These are phyloP conservation scores for Amiota minor DNA, from an alignment of 2,888 invertebrate species.

Conservation along the genomic window DNA sequence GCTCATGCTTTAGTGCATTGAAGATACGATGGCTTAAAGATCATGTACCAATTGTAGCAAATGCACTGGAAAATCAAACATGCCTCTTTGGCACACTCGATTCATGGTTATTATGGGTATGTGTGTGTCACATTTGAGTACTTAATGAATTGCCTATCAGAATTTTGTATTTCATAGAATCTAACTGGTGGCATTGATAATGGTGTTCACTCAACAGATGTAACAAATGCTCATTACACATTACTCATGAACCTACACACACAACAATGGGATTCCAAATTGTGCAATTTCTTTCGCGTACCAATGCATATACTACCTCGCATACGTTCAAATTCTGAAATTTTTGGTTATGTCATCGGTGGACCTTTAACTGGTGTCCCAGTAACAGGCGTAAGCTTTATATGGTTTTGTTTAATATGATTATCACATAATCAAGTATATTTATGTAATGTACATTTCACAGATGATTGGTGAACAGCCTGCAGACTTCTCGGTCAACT, in stretches of 20 bases:
- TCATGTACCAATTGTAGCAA: slow-evolving; percentile 83
- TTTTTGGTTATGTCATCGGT: slow-evolving; percentile 86
- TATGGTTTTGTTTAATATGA: not conserved
- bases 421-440: not conserved
- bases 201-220: slow-evolving; percentile 91
- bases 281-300: slow-evolving; percentile 92
- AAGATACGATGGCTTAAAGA: slow-evolving; percentile 95
- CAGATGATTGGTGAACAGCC: slow-evolving; percentile 97
- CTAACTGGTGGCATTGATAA: slow-evolving; percentile 77
- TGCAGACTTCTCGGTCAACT: slow-evolving; percentile 92
- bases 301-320: slow-evolving; percentile 88
- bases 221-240: slow-evolving; percentile 96
- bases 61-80: slow-evolving; percentile 80
- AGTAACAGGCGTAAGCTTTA: slow-evolving; percentile 85
- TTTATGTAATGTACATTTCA: slow-evolving; percentile 47
- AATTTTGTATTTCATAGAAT: slow-evolving; percentile 72
- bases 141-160: slow-evolving; percentile 32
- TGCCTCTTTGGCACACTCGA: slow-evolving; percentile 93
- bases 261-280: slow-evolving; percentile 90
- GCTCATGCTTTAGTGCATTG: slow-evolving; percentile 96
- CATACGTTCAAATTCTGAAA: slow-evolving; percentile 92
- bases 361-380: slow-evolving; percentile 86
- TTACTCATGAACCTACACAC: slow-evolving; percentile 94
- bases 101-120: slow-evolving; percentile 95
- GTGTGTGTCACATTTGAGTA: slow-evolving; percentile 2